Evolutionary conservation across 2,888 invertebrate species (phyloP), one percentile per base, ranked within the genome.

Genomic region (Smittia aterrima): DNA sequence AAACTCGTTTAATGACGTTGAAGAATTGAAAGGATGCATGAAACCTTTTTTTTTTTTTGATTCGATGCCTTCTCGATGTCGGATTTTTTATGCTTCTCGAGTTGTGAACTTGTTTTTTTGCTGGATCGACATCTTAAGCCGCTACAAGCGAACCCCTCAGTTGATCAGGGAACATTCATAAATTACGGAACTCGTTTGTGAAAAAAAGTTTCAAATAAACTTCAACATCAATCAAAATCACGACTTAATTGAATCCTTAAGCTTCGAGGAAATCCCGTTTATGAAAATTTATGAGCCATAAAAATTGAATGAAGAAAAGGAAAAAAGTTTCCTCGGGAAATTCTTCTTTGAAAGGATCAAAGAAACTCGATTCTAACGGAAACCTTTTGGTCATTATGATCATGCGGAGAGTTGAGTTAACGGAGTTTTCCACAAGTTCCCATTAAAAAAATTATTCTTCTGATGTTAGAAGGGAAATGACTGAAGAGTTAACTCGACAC

Each of bases 241-340:
- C 16, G n/a, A 16, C 47, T n/a, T 47, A 47, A 47, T 47, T 47
- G 47, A 47, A 47, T 47, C 6, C 11, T 11, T 47, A 11, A 47
- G 47, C 9, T 47, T 47, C 11, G 11, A 2, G 47, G 47, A 32
- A 32, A 47, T 47, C 47, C n/a, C 47, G 13, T 13, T 47, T 47
- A n/a, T 47, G 47, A 47, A 68, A 68, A 68, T 68, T 68, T 68
- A 68, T 68, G 68, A 68, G 53, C 47, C 68, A 16, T 68, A 66
- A 66, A 27, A 16, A 20, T 66, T 58, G 11, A 18, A 22, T 66
- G 1, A 66, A 66, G 24, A 2, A 22, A 62, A 62, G 20, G n/a
- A 38, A 66, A 38, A 66, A 66, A 11, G 18, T 66, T 32, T 16
- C 16, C 66, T 41, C 20, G 13, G 47, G 47, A 47, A 47, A 47